Conservation (phyloP, 1,140 invertebrate genomes). For the Sitobion miscanthi region DNA sequence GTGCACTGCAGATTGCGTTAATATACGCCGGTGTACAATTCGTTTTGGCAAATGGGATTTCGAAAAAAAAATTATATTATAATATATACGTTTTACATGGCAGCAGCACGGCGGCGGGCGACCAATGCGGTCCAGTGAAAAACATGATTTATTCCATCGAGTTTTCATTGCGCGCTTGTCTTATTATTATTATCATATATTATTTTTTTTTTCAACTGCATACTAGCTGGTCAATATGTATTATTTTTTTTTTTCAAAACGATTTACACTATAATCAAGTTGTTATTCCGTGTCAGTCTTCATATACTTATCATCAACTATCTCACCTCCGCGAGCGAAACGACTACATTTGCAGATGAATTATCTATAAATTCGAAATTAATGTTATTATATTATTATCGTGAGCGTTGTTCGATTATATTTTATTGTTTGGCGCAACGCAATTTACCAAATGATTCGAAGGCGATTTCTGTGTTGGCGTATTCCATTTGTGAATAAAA, state of each 20-base stretch:
- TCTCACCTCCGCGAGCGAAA: conserved; percentile 35
- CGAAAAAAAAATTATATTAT: neutral
- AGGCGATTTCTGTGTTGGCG: conserved; percentile 41
- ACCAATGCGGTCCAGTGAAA: neutral
- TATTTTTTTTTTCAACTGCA: neutral
- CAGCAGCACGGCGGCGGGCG: neutral
- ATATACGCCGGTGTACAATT: neutral
- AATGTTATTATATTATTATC: neutral
- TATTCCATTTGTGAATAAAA: neutral
- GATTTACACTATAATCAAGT: conserved; percentile 42
- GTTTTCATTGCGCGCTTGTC: neutral
- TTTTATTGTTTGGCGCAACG: conserved; percentile 18
- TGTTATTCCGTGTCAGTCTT: conserved; percentile 24
- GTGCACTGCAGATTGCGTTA: neutral
- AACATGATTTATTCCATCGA: conserved; percentile 5
- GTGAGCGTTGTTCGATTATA: conserved; percentile 4
- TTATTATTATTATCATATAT: conserved; percentile 14
- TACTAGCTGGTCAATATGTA: neutral
- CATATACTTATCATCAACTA: conserved; percentile 18
- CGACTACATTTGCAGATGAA: neutral
- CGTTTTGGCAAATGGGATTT: conserved; percentile 40
- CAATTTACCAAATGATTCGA: conserved; percentile 1
- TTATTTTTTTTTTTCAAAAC: neutral
- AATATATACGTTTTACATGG: conserved; percentile 6
- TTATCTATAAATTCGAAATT: conserved; percentile 1